Base-by-base conservation (phyloP, 2,888 invertebrate species). In the Lasioglossum pauxillum region DNA sequence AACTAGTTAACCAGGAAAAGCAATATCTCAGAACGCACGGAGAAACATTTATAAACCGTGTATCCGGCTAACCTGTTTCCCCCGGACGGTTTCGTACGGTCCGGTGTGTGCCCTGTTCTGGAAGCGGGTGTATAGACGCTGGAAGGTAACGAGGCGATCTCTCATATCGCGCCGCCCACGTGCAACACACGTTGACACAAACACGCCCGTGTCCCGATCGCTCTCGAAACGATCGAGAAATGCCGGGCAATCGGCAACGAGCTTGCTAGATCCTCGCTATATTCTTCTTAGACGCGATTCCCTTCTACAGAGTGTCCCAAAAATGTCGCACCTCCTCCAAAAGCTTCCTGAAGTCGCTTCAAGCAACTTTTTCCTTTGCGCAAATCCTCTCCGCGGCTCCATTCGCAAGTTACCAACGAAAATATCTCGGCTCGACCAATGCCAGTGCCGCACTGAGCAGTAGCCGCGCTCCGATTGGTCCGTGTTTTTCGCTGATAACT, bases 111-210 rank as follows among this genome's bases (percentile, higher is more conserved):
- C 80, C 60, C 77, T 75, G 83, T 84, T 85, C 84, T 87, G 90
- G 87, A 89, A 90, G 87, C 83, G 89, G 67, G 80, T 80, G 69
- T 81, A 82, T 78, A 57, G 23, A 57, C 57, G 86, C 57, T 85
- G 82, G 75, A 83, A 85, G 82, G 84, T 91, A 90, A 90, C 90
- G 88, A 89, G 89, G 85, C 90, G 88, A 90, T 90, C 91, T 88
- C 81, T 90, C 90, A 88, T 86, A 90, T 90, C 83, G 82, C 41
- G 87, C 84, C 92, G 87, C 91, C 91, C 90, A 91, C 92, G 83
- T 88, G 89, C 78, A 57, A n/a, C n/a, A 75, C 83, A 73, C 73
- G 88, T 89, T 89, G 88, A 88, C 88, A 76, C 85, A 86, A 91
- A 91, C 90, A 91, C 84, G 89, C 75, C 83, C 53, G 84, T 79